These are phyloP conservation scores for Pristiophorus japonicus DNA, from an alignment of 2,113 vertebrate species.

Conservation along the genomic window DNA sequence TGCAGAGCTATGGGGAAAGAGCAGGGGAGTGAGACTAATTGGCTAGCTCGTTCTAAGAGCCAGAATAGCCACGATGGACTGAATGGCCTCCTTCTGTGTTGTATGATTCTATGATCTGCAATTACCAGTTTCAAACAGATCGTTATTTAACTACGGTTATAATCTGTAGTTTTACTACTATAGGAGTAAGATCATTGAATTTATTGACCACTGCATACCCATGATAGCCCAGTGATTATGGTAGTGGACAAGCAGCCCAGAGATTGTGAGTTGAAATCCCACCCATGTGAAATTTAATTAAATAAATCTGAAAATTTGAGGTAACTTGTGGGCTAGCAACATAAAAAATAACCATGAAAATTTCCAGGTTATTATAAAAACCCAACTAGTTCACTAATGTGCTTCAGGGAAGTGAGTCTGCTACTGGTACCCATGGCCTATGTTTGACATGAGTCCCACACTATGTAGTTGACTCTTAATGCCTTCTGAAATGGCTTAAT, in stretches of 20 bases:
- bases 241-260: neutral
- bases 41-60: neutral
- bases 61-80: neutral
- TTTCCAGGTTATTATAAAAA: neutral
- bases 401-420: neutral
- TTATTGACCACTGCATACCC: neutral
- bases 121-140: neutral
- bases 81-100: neutral
- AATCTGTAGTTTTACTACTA: neutral
- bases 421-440: neutral
- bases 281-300: neutral
- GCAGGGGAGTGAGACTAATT: neutral
- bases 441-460: neutral
- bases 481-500: neutral
- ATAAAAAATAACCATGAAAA: neutral
- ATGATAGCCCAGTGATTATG: neutral
- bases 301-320: neutral
- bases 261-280: neutral
- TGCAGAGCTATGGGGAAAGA: neutral
- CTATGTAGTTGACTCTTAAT: neutral
- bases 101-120: neutral
- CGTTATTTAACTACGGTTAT: neutral
- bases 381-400: neutral
- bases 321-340: neutral
- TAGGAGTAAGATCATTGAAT: neutral